These are phyloP conservation scores for Polymixis flavicincta DNA, from an alignment of 2,888 invertebrate species.

Conservation along the genomic window DNA sequence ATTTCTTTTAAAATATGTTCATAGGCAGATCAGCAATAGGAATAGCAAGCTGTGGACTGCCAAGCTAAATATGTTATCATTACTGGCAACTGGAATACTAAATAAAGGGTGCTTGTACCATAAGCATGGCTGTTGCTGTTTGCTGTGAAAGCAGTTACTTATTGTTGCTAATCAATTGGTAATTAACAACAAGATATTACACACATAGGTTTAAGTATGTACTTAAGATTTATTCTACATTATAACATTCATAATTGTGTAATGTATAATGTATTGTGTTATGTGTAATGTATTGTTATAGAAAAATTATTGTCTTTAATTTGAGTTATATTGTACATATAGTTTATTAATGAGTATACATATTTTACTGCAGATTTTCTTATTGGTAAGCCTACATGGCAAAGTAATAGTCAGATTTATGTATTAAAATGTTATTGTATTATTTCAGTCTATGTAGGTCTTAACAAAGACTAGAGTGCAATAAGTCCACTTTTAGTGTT, in stretches of 20 bases:
- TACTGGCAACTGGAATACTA: constrained; percentile 54
- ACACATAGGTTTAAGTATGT: constrained; percentile 23
- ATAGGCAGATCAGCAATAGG: constrained; percentile 47
- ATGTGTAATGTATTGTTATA: neutral
- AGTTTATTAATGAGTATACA: constrained; percentile 6
- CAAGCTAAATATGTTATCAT: constrained; percentile 65
- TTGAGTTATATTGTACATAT: constrained; percentile 2
- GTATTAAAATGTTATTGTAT: constrained; percentile 20
- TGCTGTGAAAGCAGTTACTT: constrained; percentile 70
- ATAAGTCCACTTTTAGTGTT: neutral
- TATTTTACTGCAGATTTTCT: neutral
- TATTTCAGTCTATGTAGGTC: neutral
- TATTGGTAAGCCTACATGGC: constrained; percentile 9
- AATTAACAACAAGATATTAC: constrained; percentile 68
- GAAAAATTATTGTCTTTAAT: neutral
- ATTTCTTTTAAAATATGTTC: constrained; percentile 13
- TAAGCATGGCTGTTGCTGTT: constrained; percentile 73
- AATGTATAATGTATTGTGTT: too few species aligned
- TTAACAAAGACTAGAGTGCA: neutral
- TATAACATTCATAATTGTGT: constrained; percentile 1
- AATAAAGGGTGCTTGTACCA: constrained; percentile 68
- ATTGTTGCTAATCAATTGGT: constrained; percentile 68
- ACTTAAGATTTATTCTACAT: constrained; percentile 2
- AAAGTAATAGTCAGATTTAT: neutral
- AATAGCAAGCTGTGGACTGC: constrained; percentile 56